Percentiles rank a stretch among this genome's conserved stretches.
phyloP scores from a whole-genome alignment of 2,797 vertebrate species.

The Catamblyrhynchus diadema region DNA sequence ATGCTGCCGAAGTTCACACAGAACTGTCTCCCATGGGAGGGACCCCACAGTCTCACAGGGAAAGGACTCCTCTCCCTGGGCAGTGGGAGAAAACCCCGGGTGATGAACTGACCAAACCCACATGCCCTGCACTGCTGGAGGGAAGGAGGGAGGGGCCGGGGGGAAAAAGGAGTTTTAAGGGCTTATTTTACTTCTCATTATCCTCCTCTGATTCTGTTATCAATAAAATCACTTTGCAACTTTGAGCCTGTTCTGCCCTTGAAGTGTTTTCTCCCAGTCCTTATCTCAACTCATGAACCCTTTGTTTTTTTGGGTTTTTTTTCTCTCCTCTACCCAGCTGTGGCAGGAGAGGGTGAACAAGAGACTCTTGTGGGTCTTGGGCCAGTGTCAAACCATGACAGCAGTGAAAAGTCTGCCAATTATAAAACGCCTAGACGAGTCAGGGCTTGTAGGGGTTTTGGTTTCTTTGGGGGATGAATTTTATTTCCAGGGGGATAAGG shows the following conservation, averaged over 20 bases:
- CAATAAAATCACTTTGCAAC: not conserved
- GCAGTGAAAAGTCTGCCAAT: not conserved
- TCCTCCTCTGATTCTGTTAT: not conserved
- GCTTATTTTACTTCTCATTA: not conserved
- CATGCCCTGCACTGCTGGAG: not conserved
- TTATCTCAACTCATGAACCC: too few species aligned
- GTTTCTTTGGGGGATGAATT: fast-evolving
- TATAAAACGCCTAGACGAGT: not conserved
- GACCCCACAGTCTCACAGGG: too few species aligned
- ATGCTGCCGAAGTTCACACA: not conserved
- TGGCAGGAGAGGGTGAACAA: too few species aligned
- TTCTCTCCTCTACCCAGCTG: not conserved
- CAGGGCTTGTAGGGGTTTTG: not conserved
- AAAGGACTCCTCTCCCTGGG: not conserved
- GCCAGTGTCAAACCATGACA: not conserved
- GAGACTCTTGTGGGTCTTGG: fast-evolving
- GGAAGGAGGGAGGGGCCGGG: not conserved
- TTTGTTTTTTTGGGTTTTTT: fast-evolving
- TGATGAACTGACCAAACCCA: not conserved
- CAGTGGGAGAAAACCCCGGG: fast-evolving
- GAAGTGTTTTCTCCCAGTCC: not conserved
- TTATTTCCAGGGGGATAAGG: fast-evolving
- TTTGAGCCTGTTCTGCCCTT: not conserved
- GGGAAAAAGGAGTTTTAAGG: not conserved
- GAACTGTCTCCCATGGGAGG: not conserved